Evolutionary conservation across 1,140 invertebrate species (phyloP), one percentile per base, ranked within the genome.

Genomic region (Catajapyx aquilonaris): DNA sequence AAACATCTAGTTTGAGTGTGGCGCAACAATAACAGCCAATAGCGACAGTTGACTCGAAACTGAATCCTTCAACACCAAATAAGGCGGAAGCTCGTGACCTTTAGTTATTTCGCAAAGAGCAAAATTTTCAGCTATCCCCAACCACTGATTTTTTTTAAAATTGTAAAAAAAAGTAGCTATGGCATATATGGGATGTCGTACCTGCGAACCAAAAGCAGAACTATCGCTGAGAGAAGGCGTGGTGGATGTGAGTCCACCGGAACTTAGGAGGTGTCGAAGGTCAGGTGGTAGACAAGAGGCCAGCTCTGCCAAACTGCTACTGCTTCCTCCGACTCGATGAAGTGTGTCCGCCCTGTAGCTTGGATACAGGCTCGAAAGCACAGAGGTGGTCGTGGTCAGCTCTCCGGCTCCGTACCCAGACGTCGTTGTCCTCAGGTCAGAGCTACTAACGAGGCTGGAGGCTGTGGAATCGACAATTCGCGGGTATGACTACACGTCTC

Each of bases 251-350:
- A 31, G 11, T 3, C 31, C 38, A 21, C 40, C 21, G 5, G 40
- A 31, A 23, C 42, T 44, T 20, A 62, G 49, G 5, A 63, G 49
- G 40, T 63, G 60, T 18, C 59, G 44, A 5, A 63, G 48, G 44
- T 63, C 60, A 1, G 61, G 60, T 4, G 61, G 60, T 28, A 64
- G 48, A 44, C 56, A 58, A 16, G 59, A 59, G 7, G 58, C 60
- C 22, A 64, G 36, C 31, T 56, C 54, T 17, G 48, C 46, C 22
- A 55, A 38, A 31, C 46, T 48, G 4, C 47, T 43, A 19, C 46
- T 21, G 31, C 43, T 16, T 46, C 44, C n/a, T 41, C 37, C 33
- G 43, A 37, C 38, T 25, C 19, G 33, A 44, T 4, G 43, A 38
- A 15, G 42, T 42, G 20, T 35, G 38, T 16, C 28, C 34, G 41